A percentile compares a stretch with the other conserved stretches of the same genome.
Evolutionary conservation across 2,113 vertebrate species (phyloP).

Genomic region (Nannobrachium achirus): DNA sequence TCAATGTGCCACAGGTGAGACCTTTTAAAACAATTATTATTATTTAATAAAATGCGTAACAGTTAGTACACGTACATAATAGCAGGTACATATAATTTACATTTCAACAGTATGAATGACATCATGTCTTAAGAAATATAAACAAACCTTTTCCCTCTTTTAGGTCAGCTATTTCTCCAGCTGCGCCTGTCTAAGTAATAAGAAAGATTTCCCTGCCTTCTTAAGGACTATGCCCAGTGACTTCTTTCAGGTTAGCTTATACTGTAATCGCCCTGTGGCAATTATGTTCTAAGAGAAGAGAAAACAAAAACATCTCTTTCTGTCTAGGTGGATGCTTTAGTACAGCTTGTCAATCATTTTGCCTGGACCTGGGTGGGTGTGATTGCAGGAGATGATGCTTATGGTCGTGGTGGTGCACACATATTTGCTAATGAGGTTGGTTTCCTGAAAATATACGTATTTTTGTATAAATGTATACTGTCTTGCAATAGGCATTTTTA

Average conservation of each 20-base stretch:
- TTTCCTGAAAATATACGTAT: neutral
- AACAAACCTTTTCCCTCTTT: neutral
- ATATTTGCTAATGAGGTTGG: slow-evolving; percentile 74
- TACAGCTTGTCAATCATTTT: slow-evolving; percentile 80
- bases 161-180: slow-evolving; percentile 85
- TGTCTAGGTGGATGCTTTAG: slow-evolving; percentile 78
- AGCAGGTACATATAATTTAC: no score
- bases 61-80: no score
- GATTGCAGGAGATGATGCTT: slow-evolving; percentile 81
- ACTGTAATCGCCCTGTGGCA: neutral
- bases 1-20: slow-evolving; percentile 80
- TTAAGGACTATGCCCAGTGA: slow-evolving; percentile 84
- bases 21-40: neutral
- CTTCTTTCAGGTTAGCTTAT: slow-evolving; percentile 76
- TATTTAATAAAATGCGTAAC: no score
- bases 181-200: slow-evolving; percentile 82
- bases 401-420: slow-evolving; percentile 78
- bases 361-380: slow-evolving; percentile 84
- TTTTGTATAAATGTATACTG: neutral
- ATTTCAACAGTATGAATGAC: no score
- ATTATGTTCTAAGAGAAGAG: no score
- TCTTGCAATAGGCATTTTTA: no score
- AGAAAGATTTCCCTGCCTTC: slow-evolving; percentile 80
- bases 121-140: no score
- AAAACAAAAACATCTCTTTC: neutral